phyloP scores from a whole-genome alignment of 2,797 vertebrate genomes.

The Allobates femoralis region DNA sequence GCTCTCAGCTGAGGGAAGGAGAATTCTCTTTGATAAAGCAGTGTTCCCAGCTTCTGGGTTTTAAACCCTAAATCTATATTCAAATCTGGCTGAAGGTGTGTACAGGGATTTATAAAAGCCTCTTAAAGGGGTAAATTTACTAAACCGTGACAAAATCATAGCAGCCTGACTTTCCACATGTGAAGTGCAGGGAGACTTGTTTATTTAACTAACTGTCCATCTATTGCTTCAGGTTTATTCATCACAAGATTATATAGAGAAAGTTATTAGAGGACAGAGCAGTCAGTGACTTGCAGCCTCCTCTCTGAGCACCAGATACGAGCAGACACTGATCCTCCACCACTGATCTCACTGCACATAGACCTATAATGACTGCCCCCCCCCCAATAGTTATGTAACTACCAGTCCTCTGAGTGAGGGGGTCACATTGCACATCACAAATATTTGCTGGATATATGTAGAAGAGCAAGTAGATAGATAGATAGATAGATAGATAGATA shows the following conservation, averaged over 20 bases:
- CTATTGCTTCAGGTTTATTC: slow-evolving; percentile 75
- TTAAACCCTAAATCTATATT: slow-evolving; percentile 98
- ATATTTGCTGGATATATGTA: background rate
- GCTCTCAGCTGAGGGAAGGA: slow-evolving; percentile 78
- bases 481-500: background rate
- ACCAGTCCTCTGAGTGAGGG: background rate
- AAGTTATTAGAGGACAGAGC: slow-evolving; percentile 56
- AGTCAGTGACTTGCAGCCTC: slow-evolving; percentile 30
- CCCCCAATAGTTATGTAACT: background rate
- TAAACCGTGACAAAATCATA: slow-evolving; percentile 95
- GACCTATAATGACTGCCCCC: background rate
- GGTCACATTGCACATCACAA: background rate
- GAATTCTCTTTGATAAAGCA: slow-evolving; percentile 84
- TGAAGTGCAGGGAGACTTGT: slow-evolving; percentile 82
- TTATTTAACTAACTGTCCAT: slow-evolving; percentile 79
- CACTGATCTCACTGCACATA: background rate
- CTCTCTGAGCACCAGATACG: slow-evolving; percentile 16
- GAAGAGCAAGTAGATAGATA: too few species aligned
- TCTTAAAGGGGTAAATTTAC: slow-evolving; percentile 98
- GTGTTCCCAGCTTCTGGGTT: slow-evolving; percentile 88
- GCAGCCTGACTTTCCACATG: slow-evolving; percentile 89
- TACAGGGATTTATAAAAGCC: slow-evolving; percentile 92
- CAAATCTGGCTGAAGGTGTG: slow-evolving; percentile 95
- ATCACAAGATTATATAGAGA: slow-evolving; percentile 53
- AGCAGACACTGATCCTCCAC: slow-evolving; percentile 24